Evolutionary conservation across 2,888 invertebrate species (phyloP), one percentile per base, ranked within the genome.

Genomic region (Leucania comma): DNA sequence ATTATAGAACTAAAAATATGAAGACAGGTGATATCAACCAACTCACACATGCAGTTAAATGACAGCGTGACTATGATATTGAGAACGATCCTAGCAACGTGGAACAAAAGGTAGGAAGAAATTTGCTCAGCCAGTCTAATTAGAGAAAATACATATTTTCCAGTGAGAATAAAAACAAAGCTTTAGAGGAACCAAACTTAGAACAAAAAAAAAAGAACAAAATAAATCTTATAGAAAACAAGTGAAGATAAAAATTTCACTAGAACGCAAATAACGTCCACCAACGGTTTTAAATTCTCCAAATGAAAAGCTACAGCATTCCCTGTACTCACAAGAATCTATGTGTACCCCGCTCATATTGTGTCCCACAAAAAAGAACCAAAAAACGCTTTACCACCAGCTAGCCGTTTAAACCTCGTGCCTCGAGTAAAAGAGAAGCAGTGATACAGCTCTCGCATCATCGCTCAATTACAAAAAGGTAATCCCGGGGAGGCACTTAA

Each of bases 391-490:
- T 75, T 54, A 68, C 26, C 53, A 72, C 62, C 32, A 70, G 83
- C 79, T 70, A 50, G 66, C 59, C 72, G 79, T 86, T 87, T 68
- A 74, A 83, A 74, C 69, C 84, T 88, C 89, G 73, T 51, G 76
- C 81, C 68, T 64, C 73, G 88, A 90, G 86, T 90, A 91, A 91
- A 92, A 92, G 93, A 93, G 94, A 92, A 92, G 93, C 93, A 93
- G 91, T 92, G 93, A 94, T 94, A 93, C 90, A 87, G 89, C 94
- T 89, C 92, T 93, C 94, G 93, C 93, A 95, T 94, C 95, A 95
- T 94, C 95, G 94, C 94, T 94, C 95, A 95, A 94, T 95, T 95
- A 95, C 95, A 95, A 95, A 95, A 95, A 95, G 94, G 94, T 94
- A 95, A 95, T 95, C 95, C 95, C 93, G 90, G 90, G 91, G 93